These are phyloP conservation scores for Cotesia typhae DNA, from an alignment of 1,140 invertebrate genomes.

Conservation along the genomic window DNA sequence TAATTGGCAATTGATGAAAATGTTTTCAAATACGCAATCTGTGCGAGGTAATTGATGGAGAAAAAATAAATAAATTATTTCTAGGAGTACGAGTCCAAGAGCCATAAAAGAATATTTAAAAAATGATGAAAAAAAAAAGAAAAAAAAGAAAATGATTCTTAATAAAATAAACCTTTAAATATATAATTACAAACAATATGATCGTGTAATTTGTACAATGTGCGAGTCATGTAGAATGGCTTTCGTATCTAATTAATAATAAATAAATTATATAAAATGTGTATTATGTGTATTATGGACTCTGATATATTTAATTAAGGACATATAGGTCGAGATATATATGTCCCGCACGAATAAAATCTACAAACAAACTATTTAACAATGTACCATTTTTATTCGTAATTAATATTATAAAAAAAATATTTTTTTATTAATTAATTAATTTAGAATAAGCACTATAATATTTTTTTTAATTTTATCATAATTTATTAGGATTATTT, in stretches of 20 bases:
- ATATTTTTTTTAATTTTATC: no score
- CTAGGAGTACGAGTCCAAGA: no score
- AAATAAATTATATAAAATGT: slow-evolving; percentile 7
- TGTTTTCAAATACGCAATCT: no score
- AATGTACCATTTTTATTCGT: neutral
- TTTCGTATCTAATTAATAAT: neutral
- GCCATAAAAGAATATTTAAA: neutral
- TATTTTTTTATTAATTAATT: no score
- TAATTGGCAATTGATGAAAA: no score
- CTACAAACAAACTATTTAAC: slow-evolving; percentile 9
- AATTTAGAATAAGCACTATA: no score
- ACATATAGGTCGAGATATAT: slow-evolving; percentile 17
- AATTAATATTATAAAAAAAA: no score
- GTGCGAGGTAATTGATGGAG: no score
- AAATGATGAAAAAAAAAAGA: neutral
- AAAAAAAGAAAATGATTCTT: neutral
- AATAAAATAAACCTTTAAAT: neutral
- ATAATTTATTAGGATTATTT: no score
- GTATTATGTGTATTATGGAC: slow-evolving; percentile 20
- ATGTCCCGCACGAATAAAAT: neutral
- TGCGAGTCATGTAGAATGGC: slow-evolving; percentile 2
- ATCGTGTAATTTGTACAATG: slow-evolving; percentile 18
- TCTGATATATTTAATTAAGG: slow-evolving; percentile 2
- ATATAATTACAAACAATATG: slow-evolving; percentile 1
- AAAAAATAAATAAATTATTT: no score